Evolutionary conservation across 2,888 invertebrate genomes (phyloP), one percentile per base, ranked within the genome.

Genomic region (Brachynemurus nebulosus): DNA sequence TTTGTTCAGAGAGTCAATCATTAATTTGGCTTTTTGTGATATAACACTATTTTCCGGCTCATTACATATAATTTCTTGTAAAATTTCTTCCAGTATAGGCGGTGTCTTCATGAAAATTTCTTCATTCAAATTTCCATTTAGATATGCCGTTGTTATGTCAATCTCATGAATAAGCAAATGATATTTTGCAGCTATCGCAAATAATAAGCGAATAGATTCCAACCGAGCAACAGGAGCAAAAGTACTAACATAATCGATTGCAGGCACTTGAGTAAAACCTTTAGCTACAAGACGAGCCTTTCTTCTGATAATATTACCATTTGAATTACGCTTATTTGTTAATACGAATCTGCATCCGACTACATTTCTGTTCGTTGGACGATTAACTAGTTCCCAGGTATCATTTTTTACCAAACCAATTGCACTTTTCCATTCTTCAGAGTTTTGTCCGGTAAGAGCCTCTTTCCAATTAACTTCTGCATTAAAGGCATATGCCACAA

Each of bases 271-370:
- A 21, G 40, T 37, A 48, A 50, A 56, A 14, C 55, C 55, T 47
- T 53, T 49, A 2, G 57, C 55, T 1, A 57, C 56, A 2, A 57
- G 34, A 16, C 57, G 30, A 6, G 57, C 57, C 44, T 55, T 56
- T 18, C 45, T 39, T 27, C 48, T 44, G 20, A 52, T 50, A 7
- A 54, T 30, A 11, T 16, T 45, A 14, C 52, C 53, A 44, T 55
- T 47, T 14, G 47, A 9, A 11, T 51, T 45, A 8, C 34, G 46
- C 43, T 55, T 55, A 7, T 49, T 50, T 45, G 49, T 44, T 2
- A 55, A 41, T 14, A 57, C 50, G 40, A 49, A 50, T 42, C 51
- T 45, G 20, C 48, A 50, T 21, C 47, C 52, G 9, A 55, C 50
- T 4, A 44, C 18, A 33, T 38, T 40, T 30, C 35, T 18, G 25